phyloP scores from a whole-genome alignment of 2,113 vertebrate species.

The Neodon shergylaensis region DNA sequence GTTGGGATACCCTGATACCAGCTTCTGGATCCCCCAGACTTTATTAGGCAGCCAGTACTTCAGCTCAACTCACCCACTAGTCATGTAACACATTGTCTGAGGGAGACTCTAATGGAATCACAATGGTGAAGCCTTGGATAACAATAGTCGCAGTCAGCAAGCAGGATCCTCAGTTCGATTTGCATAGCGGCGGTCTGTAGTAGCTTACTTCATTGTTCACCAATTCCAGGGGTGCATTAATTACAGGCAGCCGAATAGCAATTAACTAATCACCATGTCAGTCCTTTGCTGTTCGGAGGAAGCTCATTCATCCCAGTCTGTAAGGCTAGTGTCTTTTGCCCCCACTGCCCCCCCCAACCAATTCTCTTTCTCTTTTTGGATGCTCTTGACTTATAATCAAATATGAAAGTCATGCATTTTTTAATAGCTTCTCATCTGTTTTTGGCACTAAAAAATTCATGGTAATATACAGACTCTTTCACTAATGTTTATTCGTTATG shows the following conservation, averaged over 20 bases:
- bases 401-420: constrained; percentile 89
- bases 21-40: background rate
- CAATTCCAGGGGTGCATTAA: constrained; percentile 84
- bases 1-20: accelerated
- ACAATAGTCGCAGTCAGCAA: constrained; percentile 72
- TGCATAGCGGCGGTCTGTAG: constrained; percentile 77
- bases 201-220: constrained; percentile 83
- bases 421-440: constrained; percentile 86
- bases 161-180: constrained; percentile 78
- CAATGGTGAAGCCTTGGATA: constrained; percentile 57
- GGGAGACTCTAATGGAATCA: constrained; percentile 60
- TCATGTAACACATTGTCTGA: background rate
- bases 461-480: constrained; percentile 81
- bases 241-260: constrained; percentile 81
- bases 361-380: constrained; percentile 71
- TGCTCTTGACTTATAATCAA: constrained; percentile 87
- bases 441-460: constrained; percentile 89
- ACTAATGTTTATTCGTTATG: constrained; percentile 88
- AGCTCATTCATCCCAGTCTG: constrained; percentile 82
- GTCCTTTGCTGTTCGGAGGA: constrained; percentile 83
- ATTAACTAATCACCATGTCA: constrained; percentile 86
- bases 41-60: background rate
- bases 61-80: background rate
- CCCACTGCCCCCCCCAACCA: constrained; percentile 8
- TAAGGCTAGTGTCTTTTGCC: constrained; percentile 75